Evolutionary conservation across 2,888 invertebrate genomes (phyloP).

Genomic region (Phragmatobia fuliginosa): DNA sequence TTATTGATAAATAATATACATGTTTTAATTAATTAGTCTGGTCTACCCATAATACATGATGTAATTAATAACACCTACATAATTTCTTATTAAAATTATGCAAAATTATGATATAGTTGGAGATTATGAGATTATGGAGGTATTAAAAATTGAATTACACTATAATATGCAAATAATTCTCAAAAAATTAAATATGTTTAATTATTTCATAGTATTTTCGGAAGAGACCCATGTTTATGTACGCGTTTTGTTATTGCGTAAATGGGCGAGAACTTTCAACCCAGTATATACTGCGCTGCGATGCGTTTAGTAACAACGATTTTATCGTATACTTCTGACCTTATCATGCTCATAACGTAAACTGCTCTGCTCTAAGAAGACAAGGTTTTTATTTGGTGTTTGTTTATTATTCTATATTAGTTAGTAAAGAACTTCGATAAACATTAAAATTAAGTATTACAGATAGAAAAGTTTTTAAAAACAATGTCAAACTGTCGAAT

Average conservation of each 20-base stretch:
- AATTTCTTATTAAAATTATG: slow-evolving; percentile 1
- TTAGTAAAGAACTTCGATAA: neutral
- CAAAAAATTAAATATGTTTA: neutral
- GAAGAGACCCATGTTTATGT: neutral
- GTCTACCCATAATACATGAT: neutral
- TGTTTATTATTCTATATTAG: slow-evolving; percentile 4
- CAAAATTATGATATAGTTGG: neutral
- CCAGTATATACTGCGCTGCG: neutral
- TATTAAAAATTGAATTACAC: neutral
- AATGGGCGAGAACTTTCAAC: neutral
- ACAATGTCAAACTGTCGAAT: neutral
- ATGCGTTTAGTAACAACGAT: slow-evolving; percentile 14
- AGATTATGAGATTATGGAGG: neutral
- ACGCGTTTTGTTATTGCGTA: neutral
- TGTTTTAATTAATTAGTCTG: no score
- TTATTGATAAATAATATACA: no score
- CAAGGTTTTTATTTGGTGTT: slow-evolving; percentile 10
- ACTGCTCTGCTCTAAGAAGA: slow-evolving; percentile 11
- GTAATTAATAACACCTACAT: slow-evolving; percentile 1
- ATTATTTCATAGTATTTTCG: neutral
- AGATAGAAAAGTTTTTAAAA: neutral
- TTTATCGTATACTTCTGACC: slow-evolving; percentile 16
- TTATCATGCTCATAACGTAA: slow-evolving; percentile 3
- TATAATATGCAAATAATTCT: neutral
- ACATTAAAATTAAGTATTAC: neutral